These are phyloP conservation scores for Vireo altiloquus DNA, from an alignment of 2,113 vertebrate genomes.

Conservation along the genomic window DNA sequence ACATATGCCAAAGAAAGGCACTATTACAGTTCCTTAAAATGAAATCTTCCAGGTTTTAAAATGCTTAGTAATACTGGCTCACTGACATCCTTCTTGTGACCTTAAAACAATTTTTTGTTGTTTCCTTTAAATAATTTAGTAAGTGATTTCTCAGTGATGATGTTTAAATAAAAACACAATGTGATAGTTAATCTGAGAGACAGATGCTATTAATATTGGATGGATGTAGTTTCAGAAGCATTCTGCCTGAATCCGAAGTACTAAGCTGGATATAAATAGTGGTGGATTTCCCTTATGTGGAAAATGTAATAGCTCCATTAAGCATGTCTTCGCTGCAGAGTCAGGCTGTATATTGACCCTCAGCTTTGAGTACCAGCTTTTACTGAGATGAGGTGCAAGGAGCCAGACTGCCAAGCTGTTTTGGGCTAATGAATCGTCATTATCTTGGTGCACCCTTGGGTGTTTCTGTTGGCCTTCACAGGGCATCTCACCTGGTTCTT, in stretches of 20 bases:
- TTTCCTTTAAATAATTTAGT: constrained; percentile 61
- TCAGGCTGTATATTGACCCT: neutral
- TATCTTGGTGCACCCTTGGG: neutral
- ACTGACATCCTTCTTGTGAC: constrained; percentile 53
- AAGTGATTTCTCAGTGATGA: constrained; percentile 57
- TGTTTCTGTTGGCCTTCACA: neutral
- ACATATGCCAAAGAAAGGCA: constrained; percentile 50
- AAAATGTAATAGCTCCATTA: constrained; percentile 41
- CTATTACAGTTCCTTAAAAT: constrained; percentile 53
- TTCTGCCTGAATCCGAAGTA: constrained; percentile 24
- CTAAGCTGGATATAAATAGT: constrained; percentile 20
- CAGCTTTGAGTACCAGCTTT: neutral
- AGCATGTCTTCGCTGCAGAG: constrained; percentile 3
- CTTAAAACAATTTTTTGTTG: constrained; percentile 61
- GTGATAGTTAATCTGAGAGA: constrained; percentile 61
- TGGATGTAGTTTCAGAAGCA: constrained; percentile 53
- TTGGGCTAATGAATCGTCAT: neutral
- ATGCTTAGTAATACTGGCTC: constrained; percentile 21
- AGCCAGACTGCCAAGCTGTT: neutral
- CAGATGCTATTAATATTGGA: constrained; percentile 60
- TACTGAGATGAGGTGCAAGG: neutral
- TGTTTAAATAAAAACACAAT: constrained; percentile 68
- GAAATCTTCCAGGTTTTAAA: constrained; percentile 68
- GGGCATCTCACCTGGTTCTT: neutral
- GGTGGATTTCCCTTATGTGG: constrained; percentile 41